A percentile compares a stretch with the other conserved stretches of the same genome.
Evolutionary conservation across 2,888 invertebrate genomes (phyloP).

Genomic region (Panopea generosa): DNA sequence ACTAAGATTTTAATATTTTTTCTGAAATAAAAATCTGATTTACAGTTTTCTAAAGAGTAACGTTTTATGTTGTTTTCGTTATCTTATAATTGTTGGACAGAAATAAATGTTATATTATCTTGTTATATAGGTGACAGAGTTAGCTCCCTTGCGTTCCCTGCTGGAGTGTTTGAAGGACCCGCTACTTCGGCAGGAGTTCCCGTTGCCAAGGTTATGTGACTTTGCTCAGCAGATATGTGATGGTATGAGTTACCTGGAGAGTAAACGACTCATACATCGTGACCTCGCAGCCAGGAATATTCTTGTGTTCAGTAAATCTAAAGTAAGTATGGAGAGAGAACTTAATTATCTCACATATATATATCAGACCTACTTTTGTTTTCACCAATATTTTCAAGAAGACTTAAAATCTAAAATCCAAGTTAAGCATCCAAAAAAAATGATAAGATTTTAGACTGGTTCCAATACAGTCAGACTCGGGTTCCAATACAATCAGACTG

Average conservation of each 20-base stretch:
- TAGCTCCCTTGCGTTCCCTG: conserved; percentile 97
- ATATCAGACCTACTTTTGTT: too few relatives aligned
- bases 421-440: too few relatives aligned
- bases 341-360: background rate
- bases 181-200: conserved; percentile 94
- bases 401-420: background rate
- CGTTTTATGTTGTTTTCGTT: too few relatives aligned
- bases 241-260: conserved; percentile 99
- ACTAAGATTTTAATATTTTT: too few relatives aligned
- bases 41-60: too few relatives aligned
- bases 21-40: too few relatives aligned
- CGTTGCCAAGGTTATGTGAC: conserved; percentile 96
- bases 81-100: too few relatives aligned
- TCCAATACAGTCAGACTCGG: too few relatives aligned
- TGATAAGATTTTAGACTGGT: too few relatives aligned
- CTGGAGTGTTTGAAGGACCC: conserved; percentile 98
- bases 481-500: too few relatives aligned
- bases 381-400: background rate
- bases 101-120: too few relatives aligned
- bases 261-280: conserved; percentile 97
- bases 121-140: conserved; percentile 96
- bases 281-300: conserved; percentile 99
- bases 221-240: conserved; percentile 98
- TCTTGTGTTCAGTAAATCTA: conserved; percentile 97
- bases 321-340: too few relatives aligned